Percentiles rank a stretch among this genome's conserved stretches.
These are phyloP conservation scores for Ptychoptera albimana DNA, from an alignment of 2,888 invertebrate species.

Conservation along the genomic window DNA sequence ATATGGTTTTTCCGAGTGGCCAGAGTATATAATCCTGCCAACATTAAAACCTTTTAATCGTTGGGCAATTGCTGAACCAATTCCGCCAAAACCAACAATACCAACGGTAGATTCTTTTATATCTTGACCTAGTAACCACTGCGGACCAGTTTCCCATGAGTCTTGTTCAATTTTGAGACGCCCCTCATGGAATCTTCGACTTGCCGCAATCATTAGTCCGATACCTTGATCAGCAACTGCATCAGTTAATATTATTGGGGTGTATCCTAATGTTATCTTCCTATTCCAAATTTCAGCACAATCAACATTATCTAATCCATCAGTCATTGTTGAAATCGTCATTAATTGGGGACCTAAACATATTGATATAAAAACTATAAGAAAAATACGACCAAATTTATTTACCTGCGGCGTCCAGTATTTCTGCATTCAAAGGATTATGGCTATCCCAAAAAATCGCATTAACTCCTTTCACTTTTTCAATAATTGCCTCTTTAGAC, in stretches of 20 bases:
- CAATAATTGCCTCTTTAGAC: constrained; percentile 20
- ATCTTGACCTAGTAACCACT: constrained; percentile 67
- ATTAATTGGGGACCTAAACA: constrained; percentile 44
- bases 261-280: constrained; percentile 63
- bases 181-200: constrained; percentile 64
- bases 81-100: constrained; percentile 65
- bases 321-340: constrained; percentile 68
- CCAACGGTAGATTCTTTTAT: constrained; percentile 66
- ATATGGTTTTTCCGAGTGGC: constrained; percentile 47
- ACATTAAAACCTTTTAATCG: constrained; percentile 60
- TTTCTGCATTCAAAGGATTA: constrained; percentile 20
- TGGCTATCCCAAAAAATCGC: constrained; percentile 25
- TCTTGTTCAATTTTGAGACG: constrained; percentile 46
- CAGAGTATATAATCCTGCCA: constrained; percentile 53
- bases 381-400: neutral
- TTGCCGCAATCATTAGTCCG: constrained; percentile 56
- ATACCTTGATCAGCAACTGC: constrained; percentile 75
- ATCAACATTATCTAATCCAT: constrained; percentile 75
- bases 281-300: constrained; percentile 48
- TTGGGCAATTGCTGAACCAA: constrained; percentile 58
- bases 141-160: constrained; percentile 48
- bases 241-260: constrained; percentile 55
- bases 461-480: constrained; percentile 24
- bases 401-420: constrained; percentile 21
- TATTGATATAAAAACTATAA: constrained; percentile 17